Evolutionary conservation across 2,113 vertebrate species (phyloP), one percentile per base, ranked within the genome.

Genomic region (Perca schrenkii): DNA sequence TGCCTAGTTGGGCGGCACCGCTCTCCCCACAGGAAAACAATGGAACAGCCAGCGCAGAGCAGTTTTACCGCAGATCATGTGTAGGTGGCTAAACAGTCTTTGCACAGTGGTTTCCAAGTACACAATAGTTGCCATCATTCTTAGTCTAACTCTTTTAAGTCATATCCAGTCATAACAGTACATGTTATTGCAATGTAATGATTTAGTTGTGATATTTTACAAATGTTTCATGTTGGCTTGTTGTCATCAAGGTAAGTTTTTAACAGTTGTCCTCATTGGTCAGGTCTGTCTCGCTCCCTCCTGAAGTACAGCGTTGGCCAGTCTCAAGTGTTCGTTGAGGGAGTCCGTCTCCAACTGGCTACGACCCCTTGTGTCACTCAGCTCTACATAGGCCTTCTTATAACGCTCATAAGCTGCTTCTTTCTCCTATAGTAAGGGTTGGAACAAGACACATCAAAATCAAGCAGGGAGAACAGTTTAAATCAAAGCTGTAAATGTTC

Each of bases 241-340:
- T 16, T 65, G 28, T 71, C 34, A 60, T 66, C 1, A 53, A 49
- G 8, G 11, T 19, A 15, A 1, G 57, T 74, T 63, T 83, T 62
- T 16, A 63, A 43, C 21, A 47, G 31, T 2, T 40, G 1, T 82
- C 54, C 25, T 74, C 28, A 2, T 56, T 50, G 65, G 12, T 89
- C 74, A 91, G 50, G 67, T 83, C 8, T 89, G 78, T 86, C 82
- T 95, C 91, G 88, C 89, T 86, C 80, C 95, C 92, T 99, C 97
- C 81, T 96, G 95, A 79, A 97, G 93, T 14, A 96, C 97, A 0
- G 96, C 96, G 69, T 95, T 95, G 68, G 97, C 95, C 74, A 98
- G 94, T 82, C 95, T 96, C 83, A 98, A 90, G 74, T 98, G 98
- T 87, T 98, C 96, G 63, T 96, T 97, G 69, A 99, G 96, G 84